These are phyloP conservation scores for Candoia aspera DNA, from an alignment of 2,113 vertebrate species.

Conservation along the genomic window DNA sequence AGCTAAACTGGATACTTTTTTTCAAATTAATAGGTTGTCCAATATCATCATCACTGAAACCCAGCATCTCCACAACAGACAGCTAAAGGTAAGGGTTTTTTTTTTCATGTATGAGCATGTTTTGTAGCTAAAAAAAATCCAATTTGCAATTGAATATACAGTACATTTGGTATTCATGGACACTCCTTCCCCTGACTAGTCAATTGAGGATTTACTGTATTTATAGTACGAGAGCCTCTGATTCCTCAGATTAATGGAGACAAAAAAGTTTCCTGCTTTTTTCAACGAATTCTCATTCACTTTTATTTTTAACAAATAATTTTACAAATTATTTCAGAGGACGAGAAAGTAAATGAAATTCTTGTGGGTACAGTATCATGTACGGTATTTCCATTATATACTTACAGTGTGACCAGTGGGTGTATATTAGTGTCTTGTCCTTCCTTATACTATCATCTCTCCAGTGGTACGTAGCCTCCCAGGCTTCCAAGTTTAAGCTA, in stretches of 20 bases:
- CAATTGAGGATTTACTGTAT: background rate
- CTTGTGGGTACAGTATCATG: background rate
- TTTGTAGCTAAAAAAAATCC: background rate
- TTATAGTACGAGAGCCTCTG: background rate
- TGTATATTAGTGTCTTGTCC: background rate
- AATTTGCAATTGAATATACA: background rate
- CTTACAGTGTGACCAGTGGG: background rate
- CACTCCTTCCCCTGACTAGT: background rate
- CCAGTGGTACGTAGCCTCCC: background rate
- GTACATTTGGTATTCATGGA: background rate
- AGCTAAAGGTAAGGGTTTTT: background rate
- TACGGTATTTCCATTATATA: background rate
- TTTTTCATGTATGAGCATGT: background rate
- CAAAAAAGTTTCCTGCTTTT: background rate
- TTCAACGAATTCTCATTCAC: background rate
- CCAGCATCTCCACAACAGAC: background rate
- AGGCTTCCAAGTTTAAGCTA: background rate
- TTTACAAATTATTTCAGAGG: background rate
- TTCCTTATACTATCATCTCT: background rate
- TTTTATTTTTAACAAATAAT: background rate
- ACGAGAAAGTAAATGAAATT: background rate
- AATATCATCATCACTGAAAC: background rate
- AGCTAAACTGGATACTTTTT: background rate
- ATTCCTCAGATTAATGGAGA: background rate
- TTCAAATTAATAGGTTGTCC: background rate